These are phyloP conservation scores for Aplidium turbinatum DNA, from an alignment of 23 tunicate species.

Conservation along the genomic window DNA sequence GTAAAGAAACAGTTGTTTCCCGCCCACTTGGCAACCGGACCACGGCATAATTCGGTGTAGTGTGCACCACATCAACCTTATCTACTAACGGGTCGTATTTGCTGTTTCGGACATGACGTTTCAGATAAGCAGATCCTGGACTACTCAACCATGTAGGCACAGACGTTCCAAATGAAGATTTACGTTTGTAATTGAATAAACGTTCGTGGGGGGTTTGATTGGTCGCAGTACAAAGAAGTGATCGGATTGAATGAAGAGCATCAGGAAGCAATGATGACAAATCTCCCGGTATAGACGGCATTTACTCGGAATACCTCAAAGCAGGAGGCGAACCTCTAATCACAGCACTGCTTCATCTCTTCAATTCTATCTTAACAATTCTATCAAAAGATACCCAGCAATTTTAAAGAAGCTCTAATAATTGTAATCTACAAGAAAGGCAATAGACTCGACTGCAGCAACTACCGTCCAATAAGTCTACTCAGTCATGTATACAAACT, in stretches of 20 bases:
- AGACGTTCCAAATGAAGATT: conserved; percentile 15
- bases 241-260: conserved; percentile 21
- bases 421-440: too few species aligned
- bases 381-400: too few species aligned
- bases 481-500: too few species aligned
- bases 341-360: too few species aligned
- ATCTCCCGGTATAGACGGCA: too few species aligned
- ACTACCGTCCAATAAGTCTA: too few species aligned
- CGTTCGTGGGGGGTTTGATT: conserved; percentile 30
- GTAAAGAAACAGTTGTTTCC: conserved; percentile 24
- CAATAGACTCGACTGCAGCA: too few species aligned
- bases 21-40: conserved; percentile 15
- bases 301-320: too few species aligned
- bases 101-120: conserved; percentile 14
- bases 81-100: conserved; percentile 31
- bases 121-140: conserved; percentile 28
- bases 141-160: conserved; percentile 27
- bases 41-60: conserved; percentile 34
- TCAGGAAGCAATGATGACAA: conserved; percentile 20
- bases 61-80: conserved; percentile 29
- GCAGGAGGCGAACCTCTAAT: too few species aligned
- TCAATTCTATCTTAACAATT: too few species aligned
- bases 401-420: too few species aligned
- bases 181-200: conserved; percentile 8
- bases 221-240: conserved; percentile 24